Base-by-base conservation (phyloP, 2,888 invertebrate genomes). In the Hirtodrosophila duncani region DNA sequence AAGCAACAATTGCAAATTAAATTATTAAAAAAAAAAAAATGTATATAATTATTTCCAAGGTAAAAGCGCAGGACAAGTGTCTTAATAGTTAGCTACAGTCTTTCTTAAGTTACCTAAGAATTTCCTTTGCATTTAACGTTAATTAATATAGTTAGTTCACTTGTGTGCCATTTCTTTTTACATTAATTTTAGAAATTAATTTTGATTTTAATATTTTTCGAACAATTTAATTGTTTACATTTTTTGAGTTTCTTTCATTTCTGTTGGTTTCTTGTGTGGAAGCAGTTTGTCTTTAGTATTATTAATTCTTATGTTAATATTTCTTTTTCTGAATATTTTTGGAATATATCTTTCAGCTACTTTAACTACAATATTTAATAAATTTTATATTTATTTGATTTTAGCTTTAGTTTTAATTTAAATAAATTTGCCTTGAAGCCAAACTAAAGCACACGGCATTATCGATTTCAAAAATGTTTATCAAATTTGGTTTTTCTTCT, bases 21-120 rank as follows among this genome's bases (percentile, higher is more conserved):
- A 43, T 33, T 23, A 21, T 45, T 45, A 10, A 46, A 39, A 49
- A 24, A 9, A 26, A 5, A 3, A 41, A 59, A 30, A 24, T 21
- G 21, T 42, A 36, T 3, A 38, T 18, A 33, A 21, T 31, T 9
- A 13, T 38, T 44, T 33, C 41, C 2, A 45, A 60, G 55, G 62
- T 70, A 74, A 41, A 61, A 67, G 56, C 57, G 49, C 49, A 51
- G 58, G 71, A 64, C 34, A 55, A 56, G 58, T 68, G 63, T 68
- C 58, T 71, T 71, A 74, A 50, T 51, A 53, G 27, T 58, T 69
- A 75, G 51, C 82, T 83, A 82, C 82, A 82, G 83, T 82, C 83
- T 82, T 82, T 66, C 63, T 72, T 66, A 69, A 58, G 53, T 62
- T 70, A 70, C 48, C 46, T 23, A 38, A 6, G 39, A 23, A 33